These are phyloP conservation scores for Nasonia longicornis DNA, from an alignment of 1,140 invertebrate species.

Conservation along the genomic window DNA sequence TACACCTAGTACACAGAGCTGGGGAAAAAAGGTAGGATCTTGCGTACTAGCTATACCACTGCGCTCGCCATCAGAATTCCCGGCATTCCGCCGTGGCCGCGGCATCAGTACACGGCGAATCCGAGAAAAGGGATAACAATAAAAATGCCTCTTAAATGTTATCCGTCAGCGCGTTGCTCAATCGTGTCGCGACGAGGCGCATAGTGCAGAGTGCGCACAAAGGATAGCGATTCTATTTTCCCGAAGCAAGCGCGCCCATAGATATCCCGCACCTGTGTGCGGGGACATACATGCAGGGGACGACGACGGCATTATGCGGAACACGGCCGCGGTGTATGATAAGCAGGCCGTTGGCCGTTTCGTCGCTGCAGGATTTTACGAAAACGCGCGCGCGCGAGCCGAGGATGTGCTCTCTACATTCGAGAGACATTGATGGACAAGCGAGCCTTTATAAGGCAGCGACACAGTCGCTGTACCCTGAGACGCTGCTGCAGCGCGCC, in stretches of 20 bases:
- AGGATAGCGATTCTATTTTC: constrained; percentile 7
- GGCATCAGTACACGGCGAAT: neutral
- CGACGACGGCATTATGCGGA: constrained; percentile 52
- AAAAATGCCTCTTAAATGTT: constrained; percentile 44
- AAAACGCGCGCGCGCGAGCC: constrained; percentile 52
- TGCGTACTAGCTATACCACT: neutral
- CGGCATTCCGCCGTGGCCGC: neutral
- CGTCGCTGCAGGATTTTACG: constrained; percentile 62
- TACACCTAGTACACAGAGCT: neutral
- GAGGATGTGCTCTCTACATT: constrained; percentile 54
- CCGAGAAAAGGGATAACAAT: constrained; percentile 28
- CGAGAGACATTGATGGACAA: constrained; percentile 69
- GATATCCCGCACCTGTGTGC: neutral
- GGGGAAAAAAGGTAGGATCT: neutral
- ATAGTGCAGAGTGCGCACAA: constrained; percentile 4
- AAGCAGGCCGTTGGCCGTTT: constrained; percentile 59
- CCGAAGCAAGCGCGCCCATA: neutral
- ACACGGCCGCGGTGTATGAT: constrained; percentile 53
- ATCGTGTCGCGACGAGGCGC: neutral
- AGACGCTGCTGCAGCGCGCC: constrained; percentile 45
- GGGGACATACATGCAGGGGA: neutral
- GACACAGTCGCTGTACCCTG: constrained; percentile 48
- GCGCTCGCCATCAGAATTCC: constrained; percentile 2
- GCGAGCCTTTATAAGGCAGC: constrained; percentile 65
- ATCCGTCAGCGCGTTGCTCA: constrained; percentile 46